A percentile compares a stretch with the other conserved stretches of the same genome.
These are phyloP conservation scores for Myotis findleyi DNA, from an alignment of 2,797 vertebrate species.

Conservation along the genomic window DNA sequence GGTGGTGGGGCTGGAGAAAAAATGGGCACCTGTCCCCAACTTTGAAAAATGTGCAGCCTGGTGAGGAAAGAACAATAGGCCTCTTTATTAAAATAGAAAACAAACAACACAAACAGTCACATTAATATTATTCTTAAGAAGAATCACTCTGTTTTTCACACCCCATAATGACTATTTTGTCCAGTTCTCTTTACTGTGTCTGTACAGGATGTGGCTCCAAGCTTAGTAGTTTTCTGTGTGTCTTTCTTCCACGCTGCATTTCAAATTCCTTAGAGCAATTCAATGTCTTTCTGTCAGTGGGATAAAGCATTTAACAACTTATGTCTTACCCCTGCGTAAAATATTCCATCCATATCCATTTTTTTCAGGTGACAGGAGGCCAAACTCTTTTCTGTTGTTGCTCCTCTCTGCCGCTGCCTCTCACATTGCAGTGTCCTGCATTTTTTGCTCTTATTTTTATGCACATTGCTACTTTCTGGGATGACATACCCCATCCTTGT, in stretches of 20 bases:
- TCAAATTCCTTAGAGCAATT: not conserved
- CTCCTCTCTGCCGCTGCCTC: not conserved
- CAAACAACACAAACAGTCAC: not conserved
- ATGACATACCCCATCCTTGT: not conserved
- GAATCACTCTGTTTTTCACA: not conserved
- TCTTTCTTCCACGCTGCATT: not conserved
- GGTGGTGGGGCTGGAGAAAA: not conserved
- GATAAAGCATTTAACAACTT: not conserved
- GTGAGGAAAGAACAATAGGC: not conserved
- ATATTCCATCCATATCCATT: not conserved
- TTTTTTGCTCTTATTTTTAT: not conserved
- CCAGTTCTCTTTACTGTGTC: not conserved
- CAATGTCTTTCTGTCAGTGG: not conserved
- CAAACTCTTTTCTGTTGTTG: too few species aligned
- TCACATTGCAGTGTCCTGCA: not conserved
- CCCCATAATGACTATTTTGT: not conserved
- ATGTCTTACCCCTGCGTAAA: not conserved
- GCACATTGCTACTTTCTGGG: not conserved
- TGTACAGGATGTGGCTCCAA: not conserved
- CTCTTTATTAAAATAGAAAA: conserved; percentile 8
- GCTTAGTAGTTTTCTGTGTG: not conserved
- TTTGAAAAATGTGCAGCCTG: not conserved
- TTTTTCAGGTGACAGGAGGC: not conserved
- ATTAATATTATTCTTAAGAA: not conserved
- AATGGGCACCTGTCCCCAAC: not conserved